phyloP scores from a whole-genome alignment of 1,140 invertebrate genomes.

The Drosophila rhopaloa region DNA sequence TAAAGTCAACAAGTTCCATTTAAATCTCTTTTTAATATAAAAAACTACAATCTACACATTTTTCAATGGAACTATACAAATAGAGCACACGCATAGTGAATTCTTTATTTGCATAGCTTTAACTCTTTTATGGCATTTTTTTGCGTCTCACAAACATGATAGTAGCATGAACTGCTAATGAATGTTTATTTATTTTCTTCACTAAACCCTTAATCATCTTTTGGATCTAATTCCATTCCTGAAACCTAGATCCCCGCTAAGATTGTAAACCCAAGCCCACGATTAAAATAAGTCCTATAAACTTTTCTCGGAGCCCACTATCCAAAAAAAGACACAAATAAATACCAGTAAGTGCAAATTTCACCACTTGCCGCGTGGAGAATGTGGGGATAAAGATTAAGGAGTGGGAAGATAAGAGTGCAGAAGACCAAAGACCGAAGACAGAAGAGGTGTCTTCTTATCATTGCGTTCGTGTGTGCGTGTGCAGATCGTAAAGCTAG shows the following conservation, averaged over 20 bases:
- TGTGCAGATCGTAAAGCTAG: slow-evolving; percentile 57
- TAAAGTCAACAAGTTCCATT: too few species aligned
- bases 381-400: slow-evolving; percentile 9
- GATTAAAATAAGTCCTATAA: neutral
- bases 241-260: neutral
- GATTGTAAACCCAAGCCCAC: neutral
- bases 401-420: slow-evolving; percentile 14
- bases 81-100: neutral
- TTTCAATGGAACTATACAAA: neutral
- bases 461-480: slow-evolving; percentile 32
- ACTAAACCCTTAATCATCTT: neutral
- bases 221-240: neutral
- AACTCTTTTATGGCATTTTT: slow-evolving; percentile 1
- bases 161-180: neutral
- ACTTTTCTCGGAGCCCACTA: slow-evolving; percentile 12
- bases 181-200: neutral
- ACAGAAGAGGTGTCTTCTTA: slow-evolving; percentile 15
- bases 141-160: neutral
- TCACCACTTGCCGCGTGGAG: slow-evolving; percentile 16
- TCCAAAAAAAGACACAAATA: slow-evolving; percentile 17
- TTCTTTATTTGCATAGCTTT: neutral
- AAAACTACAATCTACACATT: neutral
- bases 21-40: neutral
- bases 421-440: slow-evolving; percentile 1
- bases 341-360: slow-evolving; percentile 26